These are phyloP conservation scores for Caenorhabditis inopinata DNA, from an alignment of 1,140 invertebrate genomes.

Conservation along the genomic window DNA sequence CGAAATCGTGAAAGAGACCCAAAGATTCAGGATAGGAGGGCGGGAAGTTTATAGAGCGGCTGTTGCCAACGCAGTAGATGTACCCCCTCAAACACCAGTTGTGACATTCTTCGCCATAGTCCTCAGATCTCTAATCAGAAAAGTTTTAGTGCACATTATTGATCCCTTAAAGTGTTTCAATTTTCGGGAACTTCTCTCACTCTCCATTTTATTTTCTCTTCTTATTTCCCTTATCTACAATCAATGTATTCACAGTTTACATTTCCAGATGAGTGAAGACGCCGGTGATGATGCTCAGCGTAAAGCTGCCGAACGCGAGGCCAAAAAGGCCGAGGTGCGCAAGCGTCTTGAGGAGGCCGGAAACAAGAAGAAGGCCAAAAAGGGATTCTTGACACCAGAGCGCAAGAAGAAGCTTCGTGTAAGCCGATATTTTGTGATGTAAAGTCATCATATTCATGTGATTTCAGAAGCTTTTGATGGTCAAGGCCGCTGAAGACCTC, in stretches of 20 bases:
- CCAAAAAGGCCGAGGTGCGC: conserved; percentile 56
- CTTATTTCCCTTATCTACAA: too few relatives aligned
- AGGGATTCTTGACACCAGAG: conserved; percentile 54
- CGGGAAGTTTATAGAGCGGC: not conserved
- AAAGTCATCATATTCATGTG: conserved; percentile 29
- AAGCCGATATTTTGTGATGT: conserved; percentile 67
- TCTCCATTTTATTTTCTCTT: not conserved
- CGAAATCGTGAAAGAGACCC: conserved; percentile 1
- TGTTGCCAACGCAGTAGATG: not conserved
- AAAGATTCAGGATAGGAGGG: conserved; percentile 20
- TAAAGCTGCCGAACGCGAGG: conserved; percentile 53
- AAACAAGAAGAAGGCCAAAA: conserved; percentile 52
- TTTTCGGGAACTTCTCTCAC: not conserved
- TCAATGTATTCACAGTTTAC: too few relatives aligned
- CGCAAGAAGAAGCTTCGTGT: conserved; percentile 67
- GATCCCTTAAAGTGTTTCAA: too few relatives aligned
- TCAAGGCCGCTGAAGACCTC: conserved; percentile 97
- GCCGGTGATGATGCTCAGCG: conserved; percentile 50
- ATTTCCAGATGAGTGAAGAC: conserved; percentile 36
- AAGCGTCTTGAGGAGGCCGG: conserved; percentile 55
- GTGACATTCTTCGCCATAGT: not conserved
- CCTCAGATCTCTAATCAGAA: not conserved
- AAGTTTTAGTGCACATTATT: too few relatives aligned
- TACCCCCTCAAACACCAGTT: not conserved
- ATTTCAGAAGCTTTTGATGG: conserved; percentile 82